These are phyloP conservation scores for Eupsilia transversa DNA, from an alignment of 2,888 invertebrate species.

Conservation along the genomic window DNA sequence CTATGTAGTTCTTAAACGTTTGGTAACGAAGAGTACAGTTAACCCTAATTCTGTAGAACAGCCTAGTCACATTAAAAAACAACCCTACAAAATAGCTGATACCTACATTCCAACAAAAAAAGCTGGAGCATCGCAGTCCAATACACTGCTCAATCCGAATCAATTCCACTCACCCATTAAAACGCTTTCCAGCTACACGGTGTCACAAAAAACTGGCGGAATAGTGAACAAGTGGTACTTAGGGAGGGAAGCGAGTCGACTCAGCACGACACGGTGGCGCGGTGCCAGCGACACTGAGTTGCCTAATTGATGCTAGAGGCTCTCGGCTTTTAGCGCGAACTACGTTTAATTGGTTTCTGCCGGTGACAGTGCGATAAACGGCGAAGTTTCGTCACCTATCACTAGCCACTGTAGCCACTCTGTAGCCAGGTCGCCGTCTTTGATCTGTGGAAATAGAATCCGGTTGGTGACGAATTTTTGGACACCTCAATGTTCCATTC, in stretches of 20 bases:
- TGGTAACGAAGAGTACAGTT: background rate
- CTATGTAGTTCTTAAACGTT: background rate
- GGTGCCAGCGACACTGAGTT: slow-evolving; percentile 55
- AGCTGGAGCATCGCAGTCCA: slow-evolving; percentile 18
- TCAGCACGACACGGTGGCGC: slow-evolving; percentile 57
- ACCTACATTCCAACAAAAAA: slow-evolving; percentile 22
- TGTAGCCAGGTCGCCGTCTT: slow-evolving; percentile 17
- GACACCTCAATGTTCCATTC: background rate
- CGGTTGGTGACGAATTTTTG: slow-evolving; percentile 14
- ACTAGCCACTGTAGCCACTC: slow-evolving; percentile 8
- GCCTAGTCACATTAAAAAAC: background rate
- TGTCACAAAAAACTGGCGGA: slow-evolving; percentile 51
- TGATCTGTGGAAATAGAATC: slow-evolving; percentile 17
- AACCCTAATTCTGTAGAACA: background rate
- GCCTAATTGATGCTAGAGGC: slow-evolving; percentile 65
- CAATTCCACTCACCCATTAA: slow-evolving; percentile 47
- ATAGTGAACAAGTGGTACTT: slow-evolving; percentile 57
- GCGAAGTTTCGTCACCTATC: slow-evolving; percentile 43
- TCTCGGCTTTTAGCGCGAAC: slow-evolving; percentile 63
- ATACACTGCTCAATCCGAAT: slow-evolving; percentile 47
- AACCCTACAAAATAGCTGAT: slow-evolving; percentile 17
- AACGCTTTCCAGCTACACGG: slow-evolving; percentile 47
- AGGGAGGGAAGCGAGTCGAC: slow-evolving; percentile 45
- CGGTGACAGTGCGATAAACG: slow-evolving; percentile 53
- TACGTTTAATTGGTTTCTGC: slow-evolving; percentile 66